A percentile compares a stretch with the other conserved stretches of the same genome.
These are phyloP conservation scores for Drosophila erecta DNA, from an alignment of 1,140 invertebrate genomes.

Conservation along the genomic window DNA sequence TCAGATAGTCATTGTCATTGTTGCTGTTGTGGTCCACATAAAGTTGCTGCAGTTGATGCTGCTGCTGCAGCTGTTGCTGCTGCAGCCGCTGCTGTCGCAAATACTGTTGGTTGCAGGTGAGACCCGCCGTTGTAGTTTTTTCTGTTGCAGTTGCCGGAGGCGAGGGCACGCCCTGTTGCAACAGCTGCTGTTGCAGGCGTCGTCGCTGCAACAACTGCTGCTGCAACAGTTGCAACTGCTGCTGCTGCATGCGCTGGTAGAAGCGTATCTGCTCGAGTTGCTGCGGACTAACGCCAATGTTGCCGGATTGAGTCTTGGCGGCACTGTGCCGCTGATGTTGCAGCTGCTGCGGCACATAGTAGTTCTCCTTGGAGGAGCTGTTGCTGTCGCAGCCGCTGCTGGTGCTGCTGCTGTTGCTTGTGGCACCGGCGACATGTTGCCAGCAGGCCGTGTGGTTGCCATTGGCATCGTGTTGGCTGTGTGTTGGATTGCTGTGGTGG, in stretches of 20 bases:
- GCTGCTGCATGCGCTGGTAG: slow-evolving; percentile 79
- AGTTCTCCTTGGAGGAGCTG: slow-evolving; percentile 78
- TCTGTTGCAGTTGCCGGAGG: slow-evolving; percentile 38
- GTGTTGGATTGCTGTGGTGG: slow-evolving; percentile 43
- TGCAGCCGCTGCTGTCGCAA: slow-evolving; percentile 68
- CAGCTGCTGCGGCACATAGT: slow-evolving; percentile 55
- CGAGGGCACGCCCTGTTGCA: slow-evolving; percentile 63
- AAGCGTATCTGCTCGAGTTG: slow-evolving; percentile 77
- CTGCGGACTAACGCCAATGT: slow-evolving; percentile 62
- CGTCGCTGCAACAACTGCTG: slow-evolving; percentile 74
- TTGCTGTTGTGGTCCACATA: slow-evolving; percentile 54
- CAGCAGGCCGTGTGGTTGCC: too few relatives aligned
- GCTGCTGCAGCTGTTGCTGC: slow-evolving; percentile 25
- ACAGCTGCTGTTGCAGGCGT: slow-evolving; percentile 69
- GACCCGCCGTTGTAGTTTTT: slow-evolving; percentile 45
- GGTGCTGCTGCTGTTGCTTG: slow-evolving; percentile 69
- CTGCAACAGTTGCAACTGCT: slow-evolving; percentile 76
- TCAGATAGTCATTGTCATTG: slow-evolving; percentile 66
- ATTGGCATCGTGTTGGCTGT: slow-evolving; percentile 44
- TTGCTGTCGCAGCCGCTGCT: slow-evolving; percentile 78
- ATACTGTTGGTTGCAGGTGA: slow-evolving; percentile 82
- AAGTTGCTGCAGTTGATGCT: slow-evolving; percentile 22
- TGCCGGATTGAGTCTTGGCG: slow-evolving; percentile 25
- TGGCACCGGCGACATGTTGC: too few relatives aligned
- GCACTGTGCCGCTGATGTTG: slow-evolving; percentile 38